Conservation (phyloP, 2,113 vertebrate species). For the Hemichromis elongatus region DNA sequence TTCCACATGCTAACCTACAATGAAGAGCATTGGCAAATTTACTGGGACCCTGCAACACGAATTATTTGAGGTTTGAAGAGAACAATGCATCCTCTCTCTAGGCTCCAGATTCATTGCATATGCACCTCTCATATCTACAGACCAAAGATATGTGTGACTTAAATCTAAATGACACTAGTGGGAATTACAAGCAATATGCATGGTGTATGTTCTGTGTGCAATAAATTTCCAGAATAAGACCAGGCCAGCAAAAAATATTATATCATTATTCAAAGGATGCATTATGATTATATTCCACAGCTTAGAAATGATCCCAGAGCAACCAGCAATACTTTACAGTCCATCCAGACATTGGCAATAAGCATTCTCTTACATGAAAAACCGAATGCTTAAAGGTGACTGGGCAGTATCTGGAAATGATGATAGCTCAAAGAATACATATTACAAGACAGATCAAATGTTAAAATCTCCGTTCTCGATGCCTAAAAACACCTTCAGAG, state of each 20-base stretch:
- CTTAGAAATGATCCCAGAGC: neutral
- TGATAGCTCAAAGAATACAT: neutral
- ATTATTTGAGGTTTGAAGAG: neutral
- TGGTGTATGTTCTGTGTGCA: neutral
- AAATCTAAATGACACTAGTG: neutral
- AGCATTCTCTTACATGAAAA: neutral
- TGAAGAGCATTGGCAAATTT: neutral
- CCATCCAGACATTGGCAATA: neutral
- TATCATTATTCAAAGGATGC: neutral
- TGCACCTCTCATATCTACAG: neutral
- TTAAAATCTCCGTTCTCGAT: neutral
- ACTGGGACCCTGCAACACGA: rapidly evolving
- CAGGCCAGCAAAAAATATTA: neutral
- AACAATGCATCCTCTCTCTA: neutral
- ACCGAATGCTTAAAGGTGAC: neutral
- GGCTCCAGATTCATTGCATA: neutral
- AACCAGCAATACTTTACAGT: neutral
- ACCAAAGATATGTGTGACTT: neutral
- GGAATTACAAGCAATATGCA: neutral
- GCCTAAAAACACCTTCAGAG: neutral
- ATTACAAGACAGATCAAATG: neutral
- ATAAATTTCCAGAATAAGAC: neutral
- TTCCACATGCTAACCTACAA: neutral
- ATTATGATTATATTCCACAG: neutral
- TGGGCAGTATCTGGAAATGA: no score